Conservation (phyloP, 2,888 invertebrate species). For the Diabrotica balteata region DNA sequence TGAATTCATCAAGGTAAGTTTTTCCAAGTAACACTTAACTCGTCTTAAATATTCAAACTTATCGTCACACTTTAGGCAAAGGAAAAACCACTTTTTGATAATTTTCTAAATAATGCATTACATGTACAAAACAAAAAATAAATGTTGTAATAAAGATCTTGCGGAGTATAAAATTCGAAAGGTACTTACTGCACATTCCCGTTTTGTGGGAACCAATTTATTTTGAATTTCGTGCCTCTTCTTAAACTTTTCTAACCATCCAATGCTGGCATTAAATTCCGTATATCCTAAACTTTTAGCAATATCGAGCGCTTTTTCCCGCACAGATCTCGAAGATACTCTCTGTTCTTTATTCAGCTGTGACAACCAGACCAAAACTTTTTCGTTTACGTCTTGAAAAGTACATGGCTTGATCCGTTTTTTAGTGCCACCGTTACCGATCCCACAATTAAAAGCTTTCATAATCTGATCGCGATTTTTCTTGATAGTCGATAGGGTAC, state of each 20-base stretch:
- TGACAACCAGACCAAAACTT: constrained; percentile 6
- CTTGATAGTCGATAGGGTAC: constrained; percentile 17
- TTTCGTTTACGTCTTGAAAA: constrained; percentile 6
- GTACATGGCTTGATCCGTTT: constrained; percentile 12
- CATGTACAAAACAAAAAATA: too few relatives aligned
- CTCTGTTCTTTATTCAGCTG: not conserved
- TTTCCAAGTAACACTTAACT: too few relatives aligned
- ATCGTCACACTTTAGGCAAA: too few relatives aligned
- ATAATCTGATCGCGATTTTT: constrained; percentile 11
- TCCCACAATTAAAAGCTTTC: not conserved
- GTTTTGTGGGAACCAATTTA: not conserved
- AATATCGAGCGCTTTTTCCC: constrained; percentile 2
- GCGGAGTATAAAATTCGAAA: too few relatives aligned
- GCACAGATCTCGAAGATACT: not conserved
- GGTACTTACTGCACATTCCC: too few relatives aligned
- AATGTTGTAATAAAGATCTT: too few relatives aligned
- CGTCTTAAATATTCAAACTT: too few relatives aligned
- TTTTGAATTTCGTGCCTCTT: constrained; percentile 1
- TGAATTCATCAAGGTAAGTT: too few relatives aligned
- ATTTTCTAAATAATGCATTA: too few relatives aligned
- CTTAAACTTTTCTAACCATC: constrained; percentile 19
- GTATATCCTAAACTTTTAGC: constrained; percentile 5
- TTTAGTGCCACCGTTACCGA: constrained; percentile 4
- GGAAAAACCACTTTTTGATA: too few relatives aligned
- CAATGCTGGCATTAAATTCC: constrained; percentile 11